Evolutionary conservation across 2,113 vertebrate species (phyloP).

Genomic region (Nansenia antarctica): DNA sequence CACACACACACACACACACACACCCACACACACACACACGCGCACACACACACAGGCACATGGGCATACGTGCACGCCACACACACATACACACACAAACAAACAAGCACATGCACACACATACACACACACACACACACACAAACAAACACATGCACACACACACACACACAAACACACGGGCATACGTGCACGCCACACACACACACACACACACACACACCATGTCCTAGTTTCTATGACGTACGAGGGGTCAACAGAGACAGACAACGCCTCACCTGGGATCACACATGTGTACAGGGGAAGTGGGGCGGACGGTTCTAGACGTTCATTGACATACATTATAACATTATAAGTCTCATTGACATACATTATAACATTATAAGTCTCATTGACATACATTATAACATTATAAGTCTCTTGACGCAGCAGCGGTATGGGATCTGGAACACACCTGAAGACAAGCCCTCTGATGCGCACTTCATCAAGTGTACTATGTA

Average conservation of each 20-base stretch:
- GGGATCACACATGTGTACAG: constrained; percentile 22
- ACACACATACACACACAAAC: constrained; percentile 17
- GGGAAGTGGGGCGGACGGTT: background rate
- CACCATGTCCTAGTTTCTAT: constrained; percentile 24
- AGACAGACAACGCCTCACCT: constrained; percentile 41
- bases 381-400: too few relatives aligned
- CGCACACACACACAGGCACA: constrained; percentile 8
- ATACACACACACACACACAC: background rate
- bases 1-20: constrained; percentile 24
- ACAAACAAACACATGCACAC: constrained; percentile 16
- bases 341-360: too few relatives aligned
- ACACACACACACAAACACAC: constrained; percentile 15
- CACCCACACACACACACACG: constrained; percentile 5
- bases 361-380: too few relatives aligned
- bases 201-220: constrained; percentile 12
- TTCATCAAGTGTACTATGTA: background rate
- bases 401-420: constrained; percentile 10
- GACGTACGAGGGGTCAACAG: constrained; percentile 35
- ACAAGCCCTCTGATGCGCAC: background rate
- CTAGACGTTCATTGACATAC: constrained; percentile 3
- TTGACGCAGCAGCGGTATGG: background rate
- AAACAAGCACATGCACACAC: constrained; percentile 7
- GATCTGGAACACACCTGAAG: background rate
- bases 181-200: too few relatives aligned
- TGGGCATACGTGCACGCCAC: background rate